A percentile compares a stretch with the other conserved stretches of the same genome.
Conservation (phyloP, 2,797 vertebrate genomes). For the Triplophysa bombifrons region DNA sequence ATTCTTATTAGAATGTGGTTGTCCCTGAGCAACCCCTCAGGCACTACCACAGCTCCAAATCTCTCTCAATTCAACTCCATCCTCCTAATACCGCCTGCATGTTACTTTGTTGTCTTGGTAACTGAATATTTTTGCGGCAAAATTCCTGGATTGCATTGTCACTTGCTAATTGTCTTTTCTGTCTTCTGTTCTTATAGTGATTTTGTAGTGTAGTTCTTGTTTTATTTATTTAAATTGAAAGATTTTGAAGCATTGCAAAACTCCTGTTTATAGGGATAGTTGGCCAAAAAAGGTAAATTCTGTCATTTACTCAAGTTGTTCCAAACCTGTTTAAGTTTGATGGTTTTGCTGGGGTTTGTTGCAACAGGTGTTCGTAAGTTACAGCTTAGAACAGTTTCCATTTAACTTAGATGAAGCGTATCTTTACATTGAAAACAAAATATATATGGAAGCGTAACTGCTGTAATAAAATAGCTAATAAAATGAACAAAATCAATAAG, state of each 20-base stretch:
- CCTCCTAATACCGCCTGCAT: not conserved
- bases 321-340: too few species aligned
- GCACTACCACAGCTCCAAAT: not conserved
- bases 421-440: too few species aligned
- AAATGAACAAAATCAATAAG: too few species aligned
- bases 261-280: not conserved
- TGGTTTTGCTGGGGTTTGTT: too few species aligned
- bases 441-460: too few species aligned
- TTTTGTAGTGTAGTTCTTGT: not conserved
- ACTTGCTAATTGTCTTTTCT: not conserved
- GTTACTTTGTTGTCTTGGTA: slow-evolving; percentile 23
- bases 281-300: too few species aligned
- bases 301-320: too few species aligned
- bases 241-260: not conserved
- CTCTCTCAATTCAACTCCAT: not conserved
- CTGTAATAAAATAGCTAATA: too few species aligned
- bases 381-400: too few species aligned
- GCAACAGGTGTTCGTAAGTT: too few species aligned
- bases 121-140: not conserved
- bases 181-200: not conserved
- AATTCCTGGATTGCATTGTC: slow-evolving; percentile 3
- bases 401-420: too few species aligned
- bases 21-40: slow-evolving; percentile 3
- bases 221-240: not conserved
- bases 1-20: not conserved